Evolutionary conservation across 30 jellyfish, hydroid and myxozoan species (phyloP), one percentile per base, ranked within the genome.

Genomic region (Hydractinia symbiolongicarpus): DNA sequence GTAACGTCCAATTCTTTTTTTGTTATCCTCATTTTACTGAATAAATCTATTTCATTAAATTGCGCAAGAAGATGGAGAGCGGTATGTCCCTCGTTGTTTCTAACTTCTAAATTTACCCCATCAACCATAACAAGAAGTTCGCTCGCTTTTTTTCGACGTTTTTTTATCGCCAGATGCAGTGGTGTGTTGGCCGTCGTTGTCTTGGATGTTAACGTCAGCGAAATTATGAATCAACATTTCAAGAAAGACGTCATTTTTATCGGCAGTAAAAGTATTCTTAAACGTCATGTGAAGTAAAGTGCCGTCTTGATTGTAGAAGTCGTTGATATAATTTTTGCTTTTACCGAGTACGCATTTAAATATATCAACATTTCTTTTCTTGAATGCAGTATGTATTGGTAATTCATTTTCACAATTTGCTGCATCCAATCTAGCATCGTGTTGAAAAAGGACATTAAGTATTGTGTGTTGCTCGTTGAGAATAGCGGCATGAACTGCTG

Each of bases 31-130:
- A 71, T 30, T 30, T 20, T 20, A 10, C 40, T 7, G 40, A 71
- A 14, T 8, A 71, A 71, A 20, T 50, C 61, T 15, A 20, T 13
- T 7, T 50, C 17, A 53, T 71, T 71, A 20, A 19, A n/a, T 71
- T 71, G 68, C 9, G 80, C 80, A 30, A 71, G 15, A 20, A 71
- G 60, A 50, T 71, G 80, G 56, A 71, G 60, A n/a, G 50, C 66
- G n/a, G 80, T 71, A 15, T 71, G 60, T 20, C 80, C 80, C 30
- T 71, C 61, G 56, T 71, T 71, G 80, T 71, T 71, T 71, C 51
- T 55, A 1, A 50, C 10, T 30, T 9, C 61, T 7, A 71, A 50
- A 20, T 71, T 30, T 7, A 60, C 8, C 9, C 54, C 56, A 30
- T 71, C 80, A 49, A 20, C 15, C n/a, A 30, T 55, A 50, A 71